phyloP scores from a whole-genome alignment of 2,113 vertebrate species.

The Stomatorhinus ivindoensis region DNA sequence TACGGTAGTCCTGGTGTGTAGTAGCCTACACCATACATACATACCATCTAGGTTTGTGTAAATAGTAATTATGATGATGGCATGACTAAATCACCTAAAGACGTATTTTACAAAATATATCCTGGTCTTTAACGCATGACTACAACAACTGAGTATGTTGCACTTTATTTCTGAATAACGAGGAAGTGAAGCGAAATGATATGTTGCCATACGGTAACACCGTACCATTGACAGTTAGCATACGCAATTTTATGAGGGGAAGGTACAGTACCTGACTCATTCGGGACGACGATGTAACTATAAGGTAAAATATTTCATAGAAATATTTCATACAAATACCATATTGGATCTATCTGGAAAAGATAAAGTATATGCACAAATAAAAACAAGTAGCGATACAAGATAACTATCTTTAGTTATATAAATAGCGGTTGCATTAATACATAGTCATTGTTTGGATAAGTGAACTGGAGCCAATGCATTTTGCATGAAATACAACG shows the following conservation, averaged over 20 bases:
- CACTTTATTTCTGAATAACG: neutral
- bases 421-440: neutral
- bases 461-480: neutral
- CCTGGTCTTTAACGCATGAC: neutral
- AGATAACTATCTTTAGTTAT: neutral
- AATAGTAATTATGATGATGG: neutral
- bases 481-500: neutral
- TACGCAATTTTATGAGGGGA: neutral
- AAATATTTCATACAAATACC: neutral
- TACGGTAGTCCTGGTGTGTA: neutral
- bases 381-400: neutral
- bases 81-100: neutral
- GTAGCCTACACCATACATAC: neutral
- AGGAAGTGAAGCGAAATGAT: neutral
- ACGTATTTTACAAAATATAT: neutral
- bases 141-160: neutral
- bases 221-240: neutral
- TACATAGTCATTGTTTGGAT: neutral
- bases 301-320: neutral
- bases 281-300: neutral
- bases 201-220: neutral
- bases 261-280: neutral
- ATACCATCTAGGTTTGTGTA: neutral
- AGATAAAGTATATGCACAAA: neutral
- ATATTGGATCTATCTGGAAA: neutral